Evolutionary conservation across 2,113 vertebrate species (phyloP), one percentile per base, ranked within the genome.

Genomic region (Anguilla rostrata): DNA sequence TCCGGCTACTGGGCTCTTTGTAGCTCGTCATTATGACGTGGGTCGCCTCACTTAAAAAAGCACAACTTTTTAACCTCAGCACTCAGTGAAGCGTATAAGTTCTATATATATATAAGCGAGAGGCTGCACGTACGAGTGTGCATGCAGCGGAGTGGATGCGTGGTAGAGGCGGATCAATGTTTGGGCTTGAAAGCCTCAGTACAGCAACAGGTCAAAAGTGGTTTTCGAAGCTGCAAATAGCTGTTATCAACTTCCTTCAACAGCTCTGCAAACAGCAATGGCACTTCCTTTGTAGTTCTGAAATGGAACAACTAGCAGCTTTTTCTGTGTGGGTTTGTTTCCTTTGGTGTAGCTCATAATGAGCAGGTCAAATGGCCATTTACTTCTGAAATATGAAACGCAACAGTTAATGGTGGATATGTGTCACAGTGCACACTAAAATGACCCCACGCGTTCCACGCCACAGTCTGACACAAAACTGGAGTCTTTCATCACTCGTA

Each of bases 261-360:
- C 40, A 86, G 41, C 53, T 41, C 20, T 18, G 40, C 56, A 39
- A 63, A 41, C 49, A 39, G 39, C 84, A 39, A 56, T 26, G 16
- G 26, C 22, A 86, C 79, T 86, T 86, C 85, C 85, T 29, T 49
- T 86, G 43, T 26, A 84, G 20, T 43, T n/a, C 4, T 71, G 16
- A 43, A 39, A 83, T 34, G n/a, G 53, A 86, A 81, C 78, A 40
- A 41, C 16, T 12, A 80, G 39, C 29, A 20, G 16, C 9, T 39
- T 39, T 78, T 78, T 39, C 12, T 39, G 75, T 78, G 34, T 3
- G 29, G 20, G 14, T 80, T 40, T 80, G 15, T 80, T 80, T 39
- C 39, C 34, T 40, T 80, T 39, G 40, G 40, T 80, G 1, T 20
- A 66, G 60, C 22, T 20, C 60, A 66, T 66, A 80, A 39, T 20